Evolutionary conservation across 2,888 invertebrate genomes (phyloP).

Genomic region (Sesia bembeciformis): DNA sequence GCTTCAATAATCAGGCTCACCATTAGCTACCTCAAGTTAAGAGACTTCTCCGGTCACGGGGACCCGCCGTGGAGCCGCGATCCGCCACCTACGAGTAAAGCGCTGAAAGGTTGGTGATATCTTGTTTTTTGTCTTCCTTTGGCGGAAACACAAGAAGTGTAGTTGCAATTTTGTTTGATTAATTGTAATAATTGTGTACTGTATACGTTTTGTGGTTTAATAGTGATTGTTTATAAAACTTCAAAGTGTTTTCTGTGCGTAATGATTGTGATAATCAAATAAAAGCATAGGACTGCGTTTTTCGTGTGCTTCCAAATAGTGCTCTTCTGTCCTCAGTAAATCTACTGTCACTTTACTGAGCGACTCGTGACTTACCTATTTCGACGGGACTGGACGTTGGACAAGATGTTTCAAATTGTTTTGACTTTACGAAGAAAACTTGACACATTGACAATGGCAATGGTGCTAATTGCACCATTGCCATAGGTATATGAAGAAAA

Average conservation of each 20-base stretch:
- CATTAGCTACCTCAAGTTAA: constrained; percentile 94
- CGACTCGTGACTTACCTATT: too few species aligned
- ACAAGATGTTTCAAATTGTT: not conserved
- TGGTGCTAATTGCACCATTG: not conserved
- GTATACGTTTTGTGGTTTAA: too few species aligned
- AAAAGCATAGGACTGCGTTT: too few species aligned
- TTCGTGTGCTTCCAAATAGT: too few species aligned
- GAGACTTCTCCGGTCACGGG: constrained; percentile 96
- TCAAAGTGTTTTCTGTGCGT: too few species aligned
- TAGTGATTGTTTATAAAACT: too few species aligned
- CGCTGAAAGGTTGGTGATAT: constrained; percentile 82
- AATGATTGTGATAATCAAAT: too few species aligned
- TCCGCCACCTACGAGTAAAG: constrained; percentile 83
- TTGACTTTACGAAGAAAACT: not conserved
- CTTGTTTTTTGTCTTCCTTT: not conserved
- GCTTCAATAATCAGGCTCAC: constrained; percentile 97
- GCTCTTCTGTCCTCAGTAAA: not conserved
- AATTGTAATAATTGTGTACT: too few species aligned
- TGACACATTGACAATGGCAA: not conserved
- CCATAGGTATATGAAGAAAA: not conserved
- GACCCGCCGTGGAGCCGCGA: constrained; percentile 97
- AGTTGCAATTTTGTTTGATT: too few species aligned
- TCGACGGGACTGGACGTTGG: too few species aligned
- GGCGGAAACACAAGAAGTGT: too few species aligned
- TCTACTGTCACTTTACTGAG: too few species aligned